Evolutionary conservation across 2,888 invertebrate genomes (phyloP).

Genomic region (Agriopis aurantiaria): DNA sequence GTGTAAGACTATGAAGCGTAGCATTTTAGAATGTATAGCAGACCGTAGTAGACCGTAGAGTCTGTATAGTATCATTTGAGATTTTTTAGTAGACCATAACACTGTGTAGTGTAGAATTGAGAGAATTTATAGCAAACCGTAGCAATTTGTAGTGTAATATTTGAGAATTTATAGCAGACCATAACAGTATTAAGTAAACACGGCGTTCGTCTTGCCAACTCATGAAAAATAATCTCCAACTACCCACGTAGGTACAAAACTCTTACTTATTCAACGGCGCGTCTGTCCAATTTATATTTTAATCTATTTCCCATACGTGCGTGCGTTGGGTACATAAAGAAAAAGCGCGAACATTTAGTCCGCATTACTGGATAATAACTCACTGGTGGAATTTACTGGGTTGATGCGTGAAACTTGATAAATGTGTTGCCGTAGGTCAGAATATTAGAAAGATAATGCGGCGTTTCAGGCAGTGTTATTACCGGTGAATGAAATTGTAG

Average conservation of each 20-base stretch:
- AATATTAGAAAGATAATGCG: slow-evolving; percentile 37
- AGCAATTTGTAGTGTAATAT: neutral
- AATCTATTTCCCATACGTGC: slow-evolving; percentile 60
- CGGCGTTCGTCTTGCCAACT: neutral
- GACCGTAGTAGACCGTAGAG: too few relatives aligned
- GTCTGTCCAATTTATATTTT: slow-evolving; percentile 43
- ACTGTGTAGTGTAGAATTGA: too few relatives aligned
- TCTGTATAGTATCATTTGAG: too few relatives aligned
- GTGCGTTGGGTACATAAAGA: slow-evolving; percentile 76
- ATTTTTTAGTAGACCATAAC: too few relatives aligned
- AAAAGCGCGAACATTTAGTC: slow-evolving; percentile 77
- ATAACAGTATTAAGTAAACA: neutral
- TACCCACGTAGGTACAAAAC: slow-evolving; percentile 12
- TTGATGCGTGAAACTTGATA: slow-evolving; percentile 73
- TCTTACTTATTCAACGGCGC: slow-evolving; percentile 36
- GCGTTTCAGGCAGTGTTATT: slow-evolving; percentile 10
- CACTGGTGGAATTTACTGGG: slow-evolving; percentile 69
- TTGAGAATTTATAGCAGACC: neutral
- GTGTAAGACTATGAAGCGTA: too few relatives aligned
- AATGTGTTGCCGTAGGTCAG: slow-evolving; percentile 61
- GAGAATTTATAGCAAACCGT: neutral
- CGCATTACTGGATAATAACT: slow-evolving; percentile 75
- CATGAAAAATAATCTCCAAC: slow-evolving; percentile 20
- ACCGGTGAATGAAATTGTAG: slow-evolving; percentile 11
- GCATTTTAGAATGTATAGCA: too few relatives aligned